Evolutionary conservation across 2,888 invertebrate species (phyloP).

Genomic region (Sepiola atlantica): DNA sequence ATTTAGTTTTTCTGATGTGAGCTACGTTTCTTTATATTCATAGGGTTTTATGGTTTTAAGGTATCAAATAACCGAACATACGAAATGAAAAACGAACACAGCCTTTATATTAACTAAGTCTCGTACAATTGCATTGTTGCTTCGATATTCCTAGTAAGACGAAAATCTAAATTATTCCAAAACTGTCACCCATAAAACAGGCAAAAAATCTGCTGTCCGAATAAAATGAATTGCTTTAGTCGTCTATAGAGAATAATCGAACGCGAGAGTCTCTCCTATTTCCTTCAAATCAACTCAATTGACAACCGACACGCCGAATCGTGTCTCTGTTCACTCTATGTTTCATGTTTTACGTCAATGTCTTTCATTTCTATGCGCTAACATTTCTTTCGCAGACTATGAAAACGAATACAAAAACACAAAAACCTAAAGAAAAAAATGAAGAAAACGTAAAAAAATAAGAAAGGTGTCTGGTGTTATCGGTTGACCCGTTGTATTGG

Average conservation of each 20-base stretch:
- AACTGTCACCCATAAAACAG: too few relatives aligned
- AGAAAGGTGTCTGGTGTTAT: background rate
- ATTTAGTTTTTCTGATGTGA: too few relatives aligned
- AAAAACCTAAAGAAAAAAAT: too few relatives aligned
- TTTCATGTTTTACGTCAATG: background rate
- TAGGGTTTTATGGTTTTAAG: too few relatives aligned
- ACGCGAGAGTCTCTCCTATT: background rate
- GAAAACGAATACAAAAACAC: background rate
- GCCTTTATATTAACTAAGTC: too few relatives aligned
- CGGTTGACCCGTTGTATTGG: background rate
- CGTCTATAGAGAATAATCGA: background rate
- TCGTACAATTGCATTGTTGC: background rate
- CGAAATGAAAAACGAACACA: too few relatives aligned
- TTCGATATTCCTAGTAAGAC: background rate
- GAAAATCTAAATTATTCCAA: background rate
- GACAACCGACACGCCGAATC: background rate
- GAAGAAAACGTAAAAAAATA: too few relatives aligned
- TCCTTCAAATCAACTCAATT: background rate
- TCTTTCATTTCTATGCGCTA: constrained; percentile 32
- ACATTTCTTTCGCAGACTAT: constrained; percentile 7
- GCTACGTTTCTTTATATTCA: too few relatives aligned
- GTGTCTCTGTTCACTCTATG: background rate
- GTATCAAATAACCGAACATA: too few relatives aligned
- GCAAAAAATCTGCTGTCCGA: background rate
- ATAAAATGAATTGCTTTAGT: background rate